These are phyloP conservation scores for Geopemphigus sp. DNA, from an alignment of 1,140 invertebrate genomes.

Conservation along the genomic window DNA sequence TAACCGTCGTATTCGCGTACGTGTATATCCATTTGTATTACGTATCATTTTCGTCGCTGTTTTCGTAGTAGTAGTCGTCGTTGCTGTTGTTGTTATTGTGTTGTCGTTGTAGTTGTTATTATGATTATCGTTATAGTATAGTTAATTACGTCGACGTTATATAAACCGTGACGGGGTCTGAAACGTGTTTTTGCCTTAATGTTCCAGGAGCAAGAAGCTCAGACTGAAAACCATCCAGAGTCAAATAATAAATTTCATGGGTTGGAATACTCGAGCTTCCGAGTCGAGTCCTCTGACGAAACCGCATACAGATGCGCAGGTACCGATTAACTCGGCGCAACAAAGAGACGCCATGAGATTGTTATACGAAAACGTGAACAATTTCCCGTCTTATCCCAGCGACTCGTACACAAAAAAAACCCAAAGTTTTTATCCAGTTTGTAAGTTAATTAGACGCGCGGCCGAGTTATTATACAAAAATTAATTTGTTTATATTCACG, in stretches of 20 bases:
- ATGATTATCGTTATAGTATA: too few relatives aligned
- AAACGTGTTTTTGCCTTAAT: background rate
- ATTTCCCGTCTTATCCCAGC: conserved; percentile 40
- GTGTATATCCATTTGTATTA: too few relatives aligned
- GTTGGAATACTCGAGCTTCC: background rate
- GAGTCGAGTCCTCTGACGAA: background rate
- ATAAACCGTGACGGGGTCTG: background rate
- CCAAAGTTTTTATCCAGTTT: conserved; percentile 53
- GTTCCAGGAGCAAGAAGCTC: background rate
- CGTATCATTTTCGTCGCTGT: background rate
- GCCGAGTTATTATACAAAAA: too few relatives aligned
- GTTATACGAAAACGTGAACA: conserved; percentile 50
- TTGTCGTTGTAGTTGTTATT: background rate
- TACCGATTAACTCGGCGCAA: background rate
- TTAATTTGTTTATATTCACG: background rate
- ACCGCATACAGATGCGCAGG: background rate
- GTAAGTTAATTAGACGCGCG: conserved; percentile 50
- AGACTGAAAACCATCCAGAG: background rate
- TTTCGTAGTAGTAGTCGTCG: background rate
- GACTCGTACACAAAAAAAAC: conserved; percentile 52
- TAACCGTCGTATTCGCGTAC: too few relatives aligned
- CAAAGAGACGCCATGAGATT: conserved; percentile 49
- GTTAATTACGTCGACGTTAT: background rate
- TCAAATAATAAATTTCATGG: conserved; percentile 5
- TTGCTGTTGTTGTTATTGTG: background rate